These are phyloP conservation scores for Mirza zaza DNA, from an alignment of 2,113 vertebrate species.

Conservation along the genomic window DNA sequence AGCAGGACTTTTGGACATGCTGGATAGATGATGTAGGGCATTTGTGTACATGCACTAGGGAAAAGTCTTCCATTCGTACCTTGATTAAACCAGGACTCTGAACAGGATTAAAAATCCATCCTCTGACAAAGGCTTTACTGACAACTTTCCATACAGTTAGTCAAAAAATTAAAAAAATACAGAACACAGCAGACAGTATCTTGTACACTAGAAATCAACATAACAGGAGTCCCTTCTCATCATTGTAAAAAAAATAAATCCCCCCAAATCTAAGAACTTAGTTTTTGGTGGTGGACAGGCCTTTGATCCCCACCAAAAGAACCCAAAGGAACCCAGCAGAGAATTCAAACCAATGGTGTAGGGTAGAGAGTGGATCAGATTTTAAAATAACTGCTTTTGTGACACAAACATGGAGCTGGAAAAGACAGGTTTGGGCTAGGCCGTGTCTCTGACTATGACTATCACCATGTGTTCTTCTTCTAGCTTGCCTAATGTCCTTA, in stretches of 20 bases:
- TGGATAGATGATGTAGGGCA: not conserved
- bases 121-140: constrained; percentile 90
- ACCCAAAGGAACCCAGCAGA: constrained; percentile 76
- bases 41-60: not conserved
- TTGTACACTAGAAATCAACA: constrained; percentile 85
- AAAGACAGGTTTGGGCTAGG: constrained; percentile 85
- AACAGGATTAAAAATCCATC: constrained; percentile 88
- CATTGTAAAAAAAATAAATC: constrained; percentile 74
- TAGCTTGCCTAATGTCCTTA: constrained; percentile 93
- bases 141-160: constrained; percentile 88
- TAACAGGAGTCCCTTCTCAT: constrained; percentile 84
- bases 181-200: constrained; percentile 88
- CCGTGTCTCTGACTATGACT: constrained; percentile 94
- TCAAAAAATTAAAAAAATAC: constrained; percentile 88
- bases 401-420: constrained; percentile 79
- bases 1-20: not conserved
- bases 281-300: constrained; percentile 61
- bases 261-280: constrained; percentile 77
- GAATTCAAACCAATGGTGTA: constrained; percentile 42
- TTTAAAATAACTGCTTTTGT: constrained; percentile 82
- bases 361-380: constrained; percentile 37
- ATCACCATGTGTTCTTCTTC: constrained; percentile 98
- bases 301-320: constrained; percentile 32
- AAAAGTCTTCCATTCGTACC: not conserved
- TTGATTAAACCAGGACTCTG: constrained; percentile 81